These are phyloP conservation scores for Osmerus mordax DNA, from an alignment of 2,113 vertebrate species.

Conservation along the genomic window DNA sequence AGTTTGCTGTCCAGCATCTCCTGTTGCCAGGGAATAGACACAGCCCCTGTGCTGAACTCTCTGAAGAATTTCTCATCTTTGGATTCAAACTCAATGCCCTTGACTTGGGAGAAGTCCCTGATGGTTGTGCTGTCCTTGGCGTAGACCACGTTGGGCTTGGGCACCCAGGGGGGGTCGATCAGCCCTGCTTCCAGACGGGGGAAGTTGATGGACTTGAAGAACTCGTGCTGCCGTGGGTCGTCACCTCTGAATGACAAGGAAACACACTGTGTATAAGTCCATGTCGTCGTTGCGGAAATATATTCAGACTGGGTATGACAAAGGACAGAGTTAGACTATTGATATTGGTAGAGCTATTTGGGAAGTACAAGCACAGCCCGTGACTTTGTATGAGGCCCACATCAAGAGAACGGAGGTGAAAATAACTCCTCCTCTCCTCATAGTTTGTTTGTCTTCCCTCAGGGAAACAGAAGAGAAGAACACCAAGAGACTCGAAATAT, in stretches of 20 bases:
- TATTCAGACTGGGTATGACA: too few species aligned
- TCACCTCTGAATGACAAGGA: slow-evolving; percentile 42
- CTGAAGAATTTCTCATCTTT: slow-evolving; percentile 88
- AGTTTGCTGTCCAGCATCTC: slow-evolving; percentile 89
- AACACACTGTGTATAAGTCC: too few species aligned
- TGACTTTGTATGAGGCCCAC: too few species aligned
- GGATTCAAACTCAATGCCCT: slow-evolving; percentile 83
- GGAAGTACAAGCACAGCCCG: too few species aligned
- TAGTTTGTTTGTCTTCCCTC: too few species aligned
- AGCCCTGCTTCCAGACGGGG: slow-evolving; percentile 86
- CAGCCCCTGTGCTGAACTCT: slow-evolving; percentile 84
- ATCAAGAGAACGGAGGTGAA: too few species aligned
- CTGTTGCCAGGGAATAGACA: slow-evolving; percentile 83
- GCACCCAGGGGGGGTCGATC: slow-evolving; percentile 81
- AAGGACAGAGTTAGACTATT: too few species aligned
- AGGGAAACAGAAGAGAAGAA: too few species aligned
- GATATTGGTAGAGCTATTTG: too few species aligned
- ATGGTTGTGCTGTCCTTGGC: slow-evolving; percentile 88
- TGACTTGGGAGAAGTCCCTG: slow-evolving; percentile 88
- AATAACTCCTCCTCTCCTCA: too few species aligned
- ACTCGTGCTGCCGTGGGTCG: slow-evolving; percentile 86
- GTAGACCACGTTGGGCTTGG: slow-evolving; percentile 89
- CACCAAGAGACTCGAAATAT: too few species aligned
- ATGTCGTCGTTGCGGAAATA: too few species aligned
- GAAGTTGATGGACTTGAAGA: slow-evolving; percentile 89